A percentile compares a stretch with the other conserved stretches of the same genome.
Evolutionary conservation across 2,113 vertebrate species (phyloP).

Genomic region (Ifrita kowaldi): DNA sequence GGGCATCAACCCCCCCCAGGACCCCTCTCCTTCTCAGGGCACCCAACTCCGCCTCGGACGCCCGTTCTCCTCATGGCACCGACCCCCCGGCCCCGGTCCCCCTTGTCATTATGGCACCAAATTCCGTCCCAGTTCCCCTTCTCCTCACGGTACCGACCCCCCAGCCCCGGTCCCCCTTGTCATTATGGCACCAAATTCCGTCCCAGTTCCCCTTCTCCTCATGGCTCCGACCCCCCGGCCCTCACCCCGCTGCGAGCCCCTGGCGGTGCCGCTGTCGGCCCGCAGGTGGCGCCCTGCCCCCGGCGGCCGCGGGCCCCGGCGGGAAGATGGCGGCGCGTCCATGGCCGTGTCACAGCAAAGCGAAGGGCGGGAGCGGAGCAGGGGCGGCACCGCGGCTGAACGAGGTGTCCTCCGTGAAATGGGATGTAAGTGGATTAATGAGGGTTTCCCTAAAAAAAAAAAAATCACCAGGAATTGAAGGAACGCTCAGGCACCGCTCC

Average conservation of each 20-base stretch:
- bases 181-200: too few relatives aligned
- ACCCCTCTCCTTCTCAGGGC: neutral
- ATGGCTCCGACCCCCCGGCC: too few relatives aligned
- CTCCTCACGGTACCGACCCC: neutral
- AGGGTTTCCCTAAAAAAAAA: neutral
- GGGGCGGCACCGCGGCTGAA: neutral
- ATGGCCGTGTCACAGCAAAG: rapidly evolving
- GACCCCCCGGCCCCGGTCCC: neutral
- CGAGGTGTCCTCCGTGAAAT: rapidly evolving
- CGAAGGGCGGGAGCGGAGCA: neutral
- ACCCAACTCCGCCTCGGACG: too few relatives aligned
- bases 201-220: too few relatives aligned
- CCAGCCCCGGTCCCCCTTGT: too few relatives aligned
- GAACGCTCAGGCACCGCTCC: neutral
- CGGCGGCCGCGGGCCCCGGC: neutral
- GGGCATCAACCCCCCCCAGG: neutral
- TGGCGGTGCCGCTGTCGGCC: neutral
- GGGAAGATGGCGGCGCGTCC: neutral
- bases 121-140: neutral
- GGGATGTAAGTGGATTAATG: neutral
- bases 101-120: neutral
- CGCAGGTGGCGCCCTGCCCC: neutral
- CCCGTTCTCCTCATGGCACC: neutral
- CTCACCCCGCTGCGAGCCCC: too few relatives aligned
- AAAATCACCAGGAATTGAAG: too few relatives aligned